Evolutionary conservation across 2,113 vertebrate genomes (phyloP).

Genomic region (Dolichotis patagonum): DNA sequence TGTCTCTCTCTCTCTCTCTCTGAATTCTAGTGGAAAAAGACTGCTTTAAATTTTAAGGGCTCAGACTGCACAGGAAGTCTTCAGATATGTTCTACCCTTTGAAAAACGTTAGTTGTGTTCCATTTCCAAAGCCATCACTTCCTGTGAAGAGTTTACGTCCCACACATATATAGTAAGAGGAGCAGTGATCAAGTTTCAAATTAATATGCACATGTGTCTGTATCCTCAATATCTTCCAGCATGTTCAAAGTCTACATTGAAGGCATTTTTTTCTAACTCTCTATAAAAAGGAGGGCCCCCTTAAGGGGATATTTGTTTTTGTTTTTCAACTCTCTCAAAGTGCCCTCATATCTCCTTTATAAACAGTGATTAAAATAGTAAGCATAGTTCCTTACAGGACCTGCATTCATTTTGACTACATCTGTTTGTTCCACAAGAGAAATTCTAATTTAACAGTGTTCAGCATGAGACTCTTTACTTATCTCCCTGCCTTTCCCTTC

Average conservation of each 20-base stretch:
- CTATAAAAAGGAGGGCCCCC: background rate
- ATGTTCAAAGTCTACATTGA: background rate
- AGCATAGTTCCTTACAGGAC: background rate
- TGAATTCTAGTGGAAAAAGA: background rate
- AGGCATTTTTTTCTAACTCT: background rate
- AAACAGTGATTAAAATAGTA: background rate
- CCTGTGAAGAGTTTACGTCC: no score
- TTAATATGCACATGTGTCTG: background rate
- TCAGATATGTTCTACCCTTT: background rate
- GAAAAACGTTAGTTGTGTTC: background rate
- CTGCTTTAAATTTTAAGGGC: background rate
- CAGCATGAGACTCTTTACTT: background rate
- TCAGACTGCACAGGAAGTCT: background rate
- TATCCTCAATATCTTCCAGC: background rate
- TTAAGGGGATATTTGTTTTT: accelerated
- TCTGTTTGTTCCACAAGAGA: background rate
- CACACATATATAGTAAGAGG: background rate
- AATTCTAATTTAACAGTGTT: background rate
- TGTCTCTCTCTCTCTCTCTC: accelerated
- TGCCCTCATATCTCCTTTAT: background rate
- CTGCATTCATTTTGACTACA: background rate
- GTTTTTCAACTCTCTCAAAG: background rate
- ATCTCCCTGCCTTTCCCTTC: background rate
- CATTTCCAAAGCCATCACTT: background rate
- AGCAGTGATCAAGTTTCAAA: accelerated